Percentiles rank a stretch among this genome's conserved stretches.
phyloP scores from a whole-genome alignment of 2,797 vertebrate genomes.

The Rhinella marina region DNA sequence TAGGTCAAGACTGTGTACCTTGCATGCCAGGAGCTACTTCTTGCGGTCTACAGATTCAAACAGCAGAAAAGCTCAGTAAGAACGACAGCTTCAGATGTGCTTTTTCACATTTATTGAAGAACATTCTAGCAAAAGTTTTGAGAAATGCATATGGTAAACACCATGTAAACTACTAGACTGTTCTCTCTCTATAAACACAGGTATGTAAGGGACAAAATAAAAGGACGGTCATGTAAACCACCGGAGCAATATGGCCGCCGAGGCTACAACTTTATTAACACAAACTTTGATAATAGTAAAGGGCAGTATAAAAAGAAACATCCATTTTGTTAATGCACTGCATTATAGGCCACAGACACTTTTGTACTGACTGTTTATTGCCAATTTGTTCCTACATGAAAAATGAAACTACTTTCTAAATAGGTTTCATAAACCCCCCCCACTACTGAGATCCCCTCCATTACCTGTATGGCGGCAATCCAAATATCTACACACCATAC shows the following conservation, averaged over 20 bases:
- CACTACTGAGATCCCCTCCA: too few relatives aligned
- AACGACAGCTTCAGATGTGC: neutral
- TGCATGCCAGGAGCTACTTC: conserved; percentile 95
- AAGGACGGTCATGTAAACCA: neutral
- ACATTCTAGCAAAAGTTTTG: neutral
- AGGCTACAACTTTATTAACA: neutral
- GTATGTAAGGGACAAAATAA: neutral
- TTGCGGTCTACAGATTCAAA: conserved; percentile 83
- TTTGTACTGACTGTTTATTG: too few relatives aligned
- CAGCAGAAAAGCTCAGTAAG: neutral
- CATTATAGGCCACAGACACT: too few relatives aligned
- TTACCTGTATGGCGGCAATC: too few relatives aligned
- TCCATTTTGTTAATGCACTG: too few relatives aligned
- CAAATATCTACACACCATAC: too few relatives aligned
- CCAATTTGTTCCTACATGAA: too few relatives aligned
- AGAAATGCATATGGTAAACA: neutral
- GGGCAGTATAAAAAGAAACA: too few relatives aligned
- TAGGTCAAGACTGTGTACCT: conserved; percentile 95
- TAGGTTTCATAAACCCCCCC: too few relatives aligned
- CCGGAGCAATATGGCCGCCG: neutral
- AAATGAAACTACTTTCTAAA: too few relatives aligned
- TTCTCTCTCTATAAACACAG: too few relatives aligned
- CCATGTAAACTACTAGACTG: neutral
- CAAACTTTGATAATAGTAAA: neutral
- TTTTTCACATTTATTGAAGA: neutral